Conservation (phyloP, 1,140 invertebrate genomes). For the Zaprionus tsacasi region DNA sequence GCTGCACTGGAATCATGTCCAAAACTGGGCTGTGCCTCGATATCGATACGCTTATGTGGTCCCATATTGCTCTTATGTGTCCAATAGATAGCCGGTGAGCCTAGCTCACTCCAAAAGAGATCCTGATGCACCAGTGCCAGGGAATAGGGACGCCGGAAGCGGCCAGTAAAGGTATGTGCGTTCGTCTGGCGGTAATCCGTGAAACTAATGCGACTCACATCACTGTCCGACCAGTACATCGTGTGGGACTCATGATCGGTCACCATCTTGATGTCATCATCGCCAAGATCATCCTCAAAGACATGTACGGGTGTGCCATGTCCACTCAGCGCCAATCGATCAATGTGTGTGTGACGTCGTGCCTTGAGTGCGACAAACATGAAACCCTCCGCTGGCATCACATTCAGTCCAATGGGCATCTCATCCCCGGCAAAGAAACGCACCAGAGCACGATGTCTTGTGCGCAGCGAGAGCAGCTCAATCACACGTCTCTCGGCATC, state of each 20-base stretch:
- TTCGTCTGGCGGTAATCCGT: constrained; percentile 75
- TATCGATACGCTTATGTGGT: constrained; percentile 63
- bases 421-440: constrained; percentile 85
- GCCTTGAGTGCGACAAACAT: constrained; percentile 88
- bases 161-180: constrained; percentile 69
- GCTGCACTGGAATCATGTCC: neutral
- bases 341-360: constrained; percentile 85
- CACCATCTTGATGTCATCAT: constrained; percentile 65
- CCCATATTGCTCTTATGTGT: constrained; percentile 85
- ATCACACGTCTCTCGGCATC: constrained; percentile 86
- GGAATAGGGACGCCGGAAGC: constrained; percentile 84
- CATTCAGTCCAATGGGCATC: constrained; percentile 86
- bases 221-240: constrained; percentile 76
- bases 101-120: constrained; percentile 87
- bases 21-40: constrained; percentile 39
- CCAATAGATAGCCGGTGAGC: constrained; percentile 86
- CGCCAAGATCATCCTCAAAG: constrained; percentile 84
- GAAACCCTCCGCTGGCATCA: constrained; percentile 89
- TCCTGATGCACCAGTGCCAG: constrained; percentile 86
- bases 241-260: constrained; percentile 54
- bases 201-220: constrained; percentile 67
- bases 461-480: constrained; percentile 86
- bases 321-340: constrained; percentile 87
- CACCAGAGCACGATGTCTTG: constrained; percentile 85
- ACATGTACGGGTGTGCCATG: constrained; percentile 84